Conservation (phyloP, 2,797 vertebrate species). For the Dallia pectoralis region DNA sequence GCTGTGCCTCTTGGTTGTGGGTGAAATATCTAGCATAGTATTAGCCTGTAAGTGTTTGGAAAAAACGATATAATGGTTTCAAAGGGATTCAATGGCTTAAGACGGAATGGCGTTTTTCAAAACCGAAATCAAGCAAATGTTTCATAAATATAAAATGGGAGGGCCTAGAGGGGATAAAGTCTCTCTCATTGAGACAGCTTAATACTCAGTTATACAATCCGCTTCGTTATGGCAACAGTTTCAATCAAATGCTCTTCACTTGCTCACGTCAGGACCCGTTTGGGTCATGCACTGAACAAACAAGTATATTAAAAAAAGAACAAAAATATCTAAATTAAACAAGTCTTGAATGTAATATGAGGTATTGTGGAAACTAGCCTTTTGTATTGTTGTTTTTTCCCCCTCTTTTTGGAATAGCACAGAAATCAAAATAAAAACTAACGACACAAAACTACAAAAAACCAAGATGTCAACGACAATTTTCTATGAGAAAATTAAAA, state of each 20-base stretch:
- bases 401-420: conserved; percentile 90
- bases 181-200: conserved; percentile 78
- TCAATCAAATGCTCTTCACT: conserved; percentile 67
- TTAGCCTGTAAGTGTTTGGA: conserved; percentile 67
- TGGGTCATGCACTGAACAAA: conserved; percentile 76
- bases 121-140: conserved; percentile 69
- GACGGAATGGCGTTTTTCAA: conserved; percentile 67
- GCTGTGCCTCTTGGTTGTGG: conserved; percentile 52
- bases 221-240: conserved; percentile 75
- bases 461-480: conserved; percentile 88
- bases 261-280: conserved; percentile 74
- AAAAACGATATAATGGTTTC: conserved; percentile 56
- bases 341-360: conserved; percentile 88
- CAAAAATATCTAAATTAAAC: conserved; percentile 67
- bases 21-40: conserved; percentile 55
- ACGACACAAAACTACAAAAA: conserved; percentile 84
- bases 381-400: conserved; percentile 61
- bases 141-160: conserved; percentile 75
- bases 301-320: conserved; percentile 63
- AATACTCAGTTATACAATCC: conserved; percentile 77
- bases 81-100: conserved; percentile 76
- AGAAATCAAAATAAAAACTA: conserved; percentile 88
- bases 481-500: conserved; percentile 95
- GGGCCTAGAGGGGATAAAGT: conserved; percentile 71
- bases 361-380: conserved; percentile 93